phyloP scores from a whole-genome alignment of 2,888 invertebrate species.

The Bombylius major region DNA sequence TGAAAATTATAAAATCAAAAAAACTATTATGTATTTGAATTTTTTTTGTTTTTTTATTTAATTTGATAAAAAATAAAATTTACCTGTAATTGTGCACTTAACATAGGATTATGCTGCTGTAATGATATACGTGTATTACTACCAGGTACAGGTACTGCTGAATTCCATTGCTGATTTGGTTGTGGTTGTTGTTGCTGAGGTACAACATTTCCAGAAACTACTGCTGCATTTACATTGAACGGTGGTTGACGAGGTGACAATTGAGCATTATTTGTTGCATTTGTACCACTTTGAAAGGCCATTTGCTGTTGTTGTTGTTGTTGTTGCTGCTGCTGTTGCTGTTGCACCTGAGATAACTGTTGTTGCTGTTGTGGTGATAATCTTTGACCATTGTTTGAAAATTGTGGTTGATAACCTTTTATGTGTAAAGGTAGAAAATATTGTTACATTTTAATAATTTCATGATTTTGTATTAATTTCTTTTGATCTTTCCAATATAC shows the following conservation, averaged over 20 bases:
- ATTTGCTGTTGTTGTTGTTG: slow-evolving; percentile 27
- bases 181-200: slow-evolving; percentile 22
- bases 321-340: slow-evolving; percentile 20
- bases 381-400: slow-evolving; percentile 30
- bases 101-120: slow-evolving; percentile 79
- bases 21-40: too few relatives aligned
- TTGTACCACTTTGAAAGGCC: slow-evolving; percentile 20
- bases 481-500: not conserved
- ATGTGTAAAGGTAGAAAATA: not conserved
- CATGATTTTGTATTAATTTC: not conserved
- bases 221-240: slow-evolving; percentile 20
- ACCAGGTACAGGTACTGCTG: slow-evolving; percentile 15
- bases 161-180: slow-evolving; percentile 19
- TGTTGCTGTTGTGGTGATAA: slow-evolving; percentile 34
- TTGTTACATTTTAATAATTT: not conserved
- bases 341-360: slow-evolving; percentile 20
- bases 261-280: slow-evolving; percentile 25
- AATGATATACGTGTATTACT: slow-evolving; percentile 39
- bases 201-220: slow-evolving; percentile 16
- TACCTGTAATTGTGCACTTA: slow-evolving; percentile 72
- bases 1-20: not conserved
- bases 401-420: slow-evolving; percentile 30
- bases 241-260: slow-evolving; percentile 34
- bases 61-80: slow-evolving; percentile 23
- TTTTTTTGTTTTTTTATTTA: not conserved